Evolutionary conservation across 2,888 invertebrate genomes (phyloP).

Genomic region (Xanthorhoe designata): DNA sequence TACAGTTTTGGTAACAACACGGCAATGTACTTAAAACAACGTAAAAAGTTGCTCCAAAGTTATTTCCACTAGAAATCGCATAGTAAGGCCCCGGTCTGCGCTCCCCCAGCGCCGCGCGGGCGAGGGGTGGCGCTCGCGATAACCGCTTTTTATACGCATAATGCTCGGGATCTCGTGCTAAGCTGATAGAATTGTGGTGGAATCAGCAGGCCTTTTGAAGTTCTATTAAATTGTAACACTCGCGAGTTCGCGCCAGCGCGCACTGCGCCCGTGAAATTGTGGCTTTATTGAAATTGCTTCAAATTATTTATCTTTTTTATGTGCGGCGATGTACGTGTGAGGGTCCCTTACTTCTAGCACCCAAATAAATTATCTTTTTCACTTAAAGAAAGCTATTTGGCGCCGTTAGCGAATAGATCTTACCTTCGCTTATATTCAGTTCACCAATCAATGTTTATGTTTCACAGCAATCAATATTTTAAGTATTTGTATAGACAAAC

Average conservation of each 20-base stretch:
- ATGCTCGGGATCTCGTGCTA: conserved; percentile 81
- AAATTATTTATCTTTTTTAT: conserved; percentile 72
- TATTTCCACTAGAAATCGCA: conserved; percentile 56
- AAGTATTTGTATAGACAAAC: conserved; percentile 24
- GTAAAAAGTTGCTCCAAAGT: conserved; percentile 64
- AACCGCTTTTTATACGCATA: conserved; percentile 85
- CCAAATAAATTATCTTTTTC: conserved; percentile 26
- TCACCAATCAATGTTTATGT: conserved; percentile 13
- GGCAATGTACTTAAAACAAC: conserved; percentile 70
- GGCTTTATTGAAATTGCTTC: conserved; percentile 79
- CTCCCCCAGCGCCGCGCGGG: conserved; percentile 38
- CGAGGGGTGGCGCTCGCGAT: conserved; percentile 59
- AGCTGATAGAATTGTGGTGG: conserved; percentile 85
- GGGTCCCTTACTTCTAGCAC: conserved; percentile 29
- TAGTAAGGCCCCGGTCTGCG: conserved; percentile 55
- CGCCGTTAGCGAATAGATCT: conserved; percentile 6
- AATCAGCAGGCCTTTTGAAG: conserved; percentile 84
- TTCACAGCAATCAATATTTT: conserved; percentile 26
- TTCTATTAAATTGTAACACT: conserved; percentile 85
- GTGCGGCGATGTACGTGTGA: conserved; percentile 47
- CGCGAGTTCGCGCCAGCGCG: conserved; percentile 80
- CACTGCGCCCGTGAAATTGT: conserved; percentile 82
- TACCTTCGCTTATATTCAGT: conserved; percentile 4
- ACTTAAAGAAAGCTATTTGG: conserved; percentile 1
- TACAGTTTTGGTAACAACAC: conserved; percentile 56